A percentile compares a stretch with the other conserved stretches of the same genome.
Evolutionary conservation across 2,797 vertebrate species (phyloP).

Genomic region (Rhinoraja longicauda): DNA sequence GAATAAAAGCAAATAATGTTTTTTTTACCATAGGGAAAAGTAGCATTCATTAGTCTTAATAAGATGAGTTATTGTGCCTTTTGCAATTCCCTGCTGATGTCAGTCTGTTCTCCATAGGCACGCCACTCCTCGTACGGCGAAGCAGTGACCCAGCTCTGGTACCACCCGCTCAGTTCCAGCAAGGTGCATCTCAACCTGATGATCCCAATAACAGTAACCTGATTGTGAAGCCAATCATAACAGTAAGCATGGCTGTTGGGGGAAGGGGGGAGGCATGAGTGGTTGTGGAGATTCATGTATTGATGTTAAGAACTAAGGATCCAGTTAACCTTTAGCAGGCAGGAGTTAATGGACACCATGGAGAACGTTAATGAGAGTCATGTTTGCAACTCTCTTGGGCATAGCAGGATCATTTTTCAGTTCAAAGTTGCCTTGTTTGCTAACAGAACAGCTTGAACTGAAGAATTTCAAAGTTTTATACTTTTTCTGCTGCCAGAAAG

Average conservation of each 20-base stretch:
- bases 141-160: conserved; percentile 64
- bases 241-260: conserved; percentile 1
- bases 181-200: conserved; percentile 23
- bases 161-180: conserved; percentile 51
- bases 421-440: conserved; percentile 5
- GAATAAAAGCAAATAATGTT: not conserved
- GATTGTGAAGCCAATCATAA: not conserved
- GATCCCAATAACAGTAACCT: not conserved
- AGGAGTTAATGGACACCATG: not conserved
- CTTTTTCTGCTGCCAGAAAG: not conserved
- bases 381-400: not conserved
- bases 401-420: not conserved
- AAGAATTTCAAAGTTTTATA: not conserved
- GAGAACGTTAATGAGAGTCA: conserved; percentile 10
- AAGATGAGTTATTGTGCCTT: not conserved
- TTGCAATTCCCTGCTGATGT: not conserved
- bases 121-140: conserved; percentile 64
- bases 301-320: conserved; percentile 2
- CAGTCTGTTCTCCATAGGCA: conserved; percentile 50
- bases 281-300: not conserved
- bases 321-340: not conserved
- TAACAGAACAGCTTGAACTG: not conserved
- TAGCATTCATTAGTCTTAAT: not conserved
- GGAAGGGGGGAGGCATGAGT: not conserved
- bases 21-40: not conserved